Base-by-base conservation (phyloP, 2,888 invertebrate genomes). In the Dryobotodes eremita region DNA sequence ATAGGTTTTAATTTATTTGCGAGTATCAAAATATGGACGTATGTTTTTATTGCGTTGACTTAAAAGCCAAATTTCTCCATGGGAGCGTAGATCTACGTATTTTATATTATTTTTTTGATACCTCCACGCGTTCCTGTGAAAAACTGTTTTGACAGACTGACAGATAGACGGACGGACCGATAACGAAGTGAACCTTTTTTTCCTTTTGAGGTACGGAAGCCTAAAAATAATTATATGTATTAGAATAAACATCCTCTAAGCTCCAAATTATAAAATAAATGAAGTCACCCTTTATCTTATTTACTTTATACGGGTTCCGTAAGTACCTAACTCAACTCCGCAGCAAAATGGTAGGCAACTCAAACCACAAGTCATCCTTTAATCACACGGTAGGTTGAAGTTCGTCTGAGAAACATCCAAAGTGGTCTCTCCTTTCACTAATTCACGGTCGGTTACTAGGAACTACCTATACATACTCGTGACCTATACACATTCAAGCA, bases 301-400 rank as follows among this genome's bases (percentile, higher is more conserved):
- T 62, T 78, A 71, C 74, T 79, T 71, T 77, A 79, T 81, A 79
- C 74, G 72, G 72, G 77, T 81, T 86, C 62, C 68, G 53, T 81
- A 79, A 80, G 80, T 70, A 76, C 70, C 55, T 70, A 76, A 68
- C 55, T 48, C 68, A 71, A 84, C 76, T 82, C 62, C 73, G 59
- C 42, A 75, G 80, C 82, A 73, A 84, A 88, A 88, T 85, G 81
- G 76, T 81, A 76, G 68, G 79, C 77, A 82, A 79, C 80, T 83
- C 66, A 77, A 81, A 80, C 86, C 83, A 82, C 82, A 81, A 86
- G 81, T 80, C 85, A 86, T 83, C 79, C 75, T 86, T 81, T 86
- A 86, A 88, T 86, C 82, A 85, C 80, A 82, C 77, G 82, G 61
- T 83, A 77, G 80, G 87, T 83, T 86, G 76, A 88, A 85, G 82